Evolutionary conservation across 2,797 vertebrate species (phyloP).

Genomic region (Acrossocheilus fasciatus): DNA sequence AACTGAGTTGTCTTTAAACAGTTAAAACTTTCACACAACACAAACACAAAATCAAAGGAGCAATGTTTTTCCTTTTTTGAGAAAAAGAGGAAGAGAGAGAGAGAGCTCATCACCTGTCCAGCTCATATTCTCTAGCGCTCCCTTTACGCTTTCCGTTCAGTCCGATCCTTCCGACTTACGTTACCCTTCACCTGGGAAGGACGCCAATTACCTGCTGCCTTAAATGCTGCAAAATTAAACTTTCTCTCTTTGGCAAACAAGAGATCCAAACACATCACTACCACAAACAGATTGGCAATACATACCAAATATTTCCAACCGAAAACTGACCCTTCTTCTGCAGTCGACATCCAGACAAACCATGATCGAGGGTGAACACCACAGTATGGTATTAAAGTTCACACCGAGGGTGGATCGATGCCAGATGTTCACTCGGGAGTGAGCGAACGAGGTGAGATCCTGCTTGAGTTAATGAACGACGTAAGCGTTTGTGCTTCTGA

Average conservation of each 20-base stretch:
- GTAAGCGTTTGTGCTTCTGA: conserved; percentile 51
- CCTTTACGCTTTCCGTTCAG: conserved; percentile 14
- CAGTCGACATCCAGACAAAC: conserved; percentile 34
- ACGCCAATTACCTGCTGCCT: neutral
- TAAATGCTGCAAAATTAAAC: neutral
- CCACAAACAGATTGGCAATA: conserved; percentile 57
- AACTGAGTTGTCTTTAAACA: conserved; percentile 68
- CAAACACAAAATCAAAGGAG: conserved; percentile 61
- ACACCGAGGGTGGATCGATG: conserved; percentile 27
- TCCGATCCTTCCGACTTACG: conserved; percentile 31
- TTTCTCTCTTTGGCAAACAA: conserved; percentile 42
- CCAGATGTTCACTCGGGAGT: conserved; percentile 22
- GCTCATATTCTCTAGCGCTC: conserved; percentile 42
- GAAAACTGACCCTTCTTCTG: conserved; percentile 57
- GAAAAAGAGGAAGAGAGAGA: conserved; percentile 24
- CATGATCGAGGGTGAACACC: conserved; percentile 2
- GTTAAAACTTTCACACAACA: conserved; percentile 62
- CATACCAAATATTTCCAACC: conserved; percentile 55
- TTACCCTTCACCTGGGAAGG: conserved; percentile 25
- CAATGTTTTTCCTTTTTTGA: conserved; percentile 42
- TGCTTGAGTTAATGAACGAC: conserved; percentile 18
- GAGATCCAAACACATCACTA: conserved; percentile 49
- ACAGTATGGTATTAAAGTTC: conserved; percentile 31
- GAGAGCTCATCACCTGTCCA: conserved; percentile 22
- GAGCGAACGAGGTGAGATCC: conserved; percentile 8